Conservation (phyloP, 2,888 invertebrate genomes). For the Stratiomys singularior region DNA sequence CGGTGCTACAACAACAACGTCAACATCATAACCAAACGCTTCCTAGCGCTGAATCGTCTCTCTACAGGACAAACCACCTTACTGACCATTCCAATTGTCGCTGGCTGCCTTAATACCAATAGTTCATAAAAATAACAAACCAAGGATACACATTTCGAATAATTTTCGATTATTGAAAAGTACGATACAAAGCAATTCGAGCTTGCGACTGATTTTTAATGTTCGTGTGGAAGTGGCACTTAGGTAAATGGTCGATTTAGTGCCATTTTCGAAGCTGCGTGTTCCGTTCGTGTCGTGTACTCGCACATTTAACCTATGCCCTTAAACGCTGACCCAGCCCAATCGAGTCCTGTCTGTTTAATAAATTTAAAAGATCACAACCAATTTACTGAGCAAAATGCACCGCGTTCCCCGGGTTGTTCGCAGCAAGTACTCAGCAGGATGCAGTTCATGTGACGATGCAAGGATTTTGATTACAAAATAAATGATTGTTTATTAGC, state of each 20-base stretch:
- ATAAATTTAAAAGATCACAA: slow-evolving; percentile 23
- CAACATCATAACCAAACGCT: background rate
- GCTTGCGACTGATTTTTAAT: too few species aligned
- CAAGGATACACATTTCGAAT: too few species aligned
- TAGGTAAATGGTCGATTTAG: too few species aligned
- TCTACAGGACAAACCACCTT: too few species aligned
- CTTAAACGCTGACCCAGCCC: slow-evolving; percentile 21
- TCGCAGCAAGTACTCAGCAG: background rate
- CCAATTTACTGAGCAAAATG: background rate
- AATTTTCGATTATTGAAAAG: too few species aligned
- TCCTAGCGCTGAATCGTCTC: background rate
- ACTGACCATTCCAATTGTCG: too few species aligned
- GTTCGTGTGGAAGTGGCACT: too few species aligned
- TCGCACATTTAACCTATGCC: slow-evolving; percentile 15
- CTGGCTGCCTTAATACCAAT: background rate
- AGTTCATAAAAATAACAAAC: background rate
- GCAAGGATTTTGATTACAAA: background rate
- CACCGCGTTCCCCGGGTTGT: background rate
- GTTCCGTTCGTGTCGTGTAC: background rate
- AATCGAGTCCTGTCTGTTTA: background rate
- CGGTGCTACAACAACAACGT: slow-evolving; percentile 2
- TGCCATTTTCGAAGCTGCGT: background rate
- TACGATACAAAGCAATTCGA: too few species aligned
- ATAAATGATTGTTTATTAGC: background rate
- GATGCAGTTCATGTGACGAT: background rate